Conservation (phyloP, 2,113 vertebrate species). For the Prunella fulvescens region DNA sequence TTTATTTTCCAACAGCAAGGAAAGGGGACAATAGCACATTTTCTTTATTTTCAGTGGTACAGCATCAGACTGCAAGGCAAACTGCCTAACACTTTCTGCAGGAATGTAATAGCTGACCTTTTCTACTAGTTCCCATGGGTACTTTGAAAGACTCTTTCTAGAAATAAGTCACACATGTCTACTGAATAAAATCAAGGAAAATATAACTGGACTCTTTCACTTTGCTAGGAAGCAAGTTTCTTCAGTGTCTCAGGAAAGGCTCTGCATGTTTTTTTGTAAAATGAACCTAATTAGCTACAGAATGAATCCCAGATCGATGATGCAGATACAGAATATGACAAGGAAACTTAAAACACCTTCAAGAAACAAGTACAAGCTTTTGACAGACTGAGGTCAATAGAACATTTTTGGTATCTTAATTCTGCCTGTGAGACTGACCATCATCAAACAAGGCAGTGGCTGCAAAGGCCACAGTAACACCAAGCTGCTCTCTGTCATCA, state of each 20-base stretch:
- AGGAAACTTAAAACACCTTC: background rate
- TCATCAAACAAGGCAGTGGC: background rate
- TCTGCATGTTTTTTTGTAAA: background rate
- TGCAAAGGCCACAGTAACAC: background rate
- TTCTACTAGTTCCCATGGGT: background rate
- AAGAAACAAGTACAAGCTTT: background rate
- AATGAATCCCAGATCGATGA: background rate
- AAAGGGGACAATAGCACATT: background rate
- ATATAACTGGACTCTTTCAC: background rate
- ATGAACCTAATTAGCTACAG: background rate
- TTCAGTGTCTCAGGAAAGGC: background rate
- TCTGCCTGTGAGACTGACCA: background rate
- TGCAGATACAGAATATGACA: background rate
- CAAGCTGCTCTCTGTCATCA: background rate
- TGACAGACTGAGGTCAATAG: background rate
- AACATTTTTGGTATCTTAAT: background rate
- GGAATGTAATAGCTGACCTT: conserved; percentile 20
- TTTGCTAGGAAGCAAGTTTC: background rate
- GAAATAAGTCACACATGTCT: background rate
- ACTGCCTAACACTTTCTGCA: background rate
- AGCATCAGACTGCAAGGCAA: background rate
- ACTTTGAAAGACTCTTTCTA: conserved; percentile 13
- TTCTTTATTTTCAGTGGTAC: background rate
- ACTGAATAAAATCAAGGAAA: conserved; percentile 13
- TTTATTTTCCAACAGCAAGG: background rate